A percentile compares a stretch with the other conserved stretches of the same genome.
Evolutionary conservation across 2,797 vertebrate species (phyloP).

Genomic region (Fistularia commersonii): DNA sequence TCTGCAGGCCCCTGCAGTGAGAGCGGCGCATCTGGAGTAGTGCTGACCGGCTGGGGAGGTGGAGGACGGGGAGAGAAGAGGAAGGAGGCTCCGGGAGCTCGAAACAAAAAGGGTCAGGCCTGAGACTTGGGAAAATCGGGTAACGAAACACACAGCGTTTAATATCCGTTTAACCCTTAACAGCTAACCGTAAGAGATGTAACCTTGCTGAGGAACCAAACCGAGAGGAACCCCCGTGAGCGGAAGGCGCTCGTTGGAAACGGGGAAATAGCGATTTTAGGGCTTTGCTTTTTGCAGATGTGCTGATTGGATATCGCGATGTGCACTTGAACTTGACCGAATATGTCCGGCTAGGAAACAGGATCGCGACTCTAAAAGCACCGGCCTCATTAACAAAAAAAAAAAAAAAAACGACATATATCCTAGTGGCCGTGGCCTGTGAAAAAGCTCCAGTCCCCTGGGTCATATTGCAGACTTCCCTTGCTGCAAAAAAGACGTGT

Average conservation of each 20-base stretch:
- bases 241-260: constrained; percentile 67
- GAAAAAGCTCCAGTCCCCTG: constrained; percentile 40
- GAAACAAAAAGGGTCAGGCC: constrained; percentile 78
- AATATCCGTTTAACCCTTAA: constrained; percentile 45
- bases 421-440: constrained; percentile 57
- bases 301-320: constrained; percentile 58
- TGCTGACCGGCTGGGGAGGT: constrained; percentile 82
- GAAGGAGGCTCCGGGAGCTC: constrained; percentile 84
- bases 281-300: constrained; percentile 56
- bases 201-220: constrained; percentile 42
- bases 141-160: constrained; percentile 71
- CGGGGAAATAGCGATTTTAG: constrained; percentile 50
- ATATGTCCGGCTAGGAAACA: constrained; percentile 23
- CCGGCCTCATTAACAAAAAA: constrained; percentile 21
- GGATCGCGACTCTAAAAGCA: constrained; percentile 31
- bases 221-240: constrained; percentile 40
- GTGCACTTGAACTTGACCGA: constrained; percentile 70
- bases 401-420: constrained; percentile 26
- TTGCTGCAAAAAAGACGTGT: constrained; percentile 23
- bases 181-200: constrained; percentile 14
- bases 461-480: constrained; percentile 44
- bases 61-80: constrained; percentile 85
- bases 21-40: constrained; percentile 79
- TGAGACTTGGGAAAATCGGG: constrained; percentile 79
- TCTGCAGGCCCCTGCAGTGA: constrained; percentile 72